Base-by-base conservation (phyloP, 23 tunicate genomes). In the Botrylloides violaceus region DNA sequence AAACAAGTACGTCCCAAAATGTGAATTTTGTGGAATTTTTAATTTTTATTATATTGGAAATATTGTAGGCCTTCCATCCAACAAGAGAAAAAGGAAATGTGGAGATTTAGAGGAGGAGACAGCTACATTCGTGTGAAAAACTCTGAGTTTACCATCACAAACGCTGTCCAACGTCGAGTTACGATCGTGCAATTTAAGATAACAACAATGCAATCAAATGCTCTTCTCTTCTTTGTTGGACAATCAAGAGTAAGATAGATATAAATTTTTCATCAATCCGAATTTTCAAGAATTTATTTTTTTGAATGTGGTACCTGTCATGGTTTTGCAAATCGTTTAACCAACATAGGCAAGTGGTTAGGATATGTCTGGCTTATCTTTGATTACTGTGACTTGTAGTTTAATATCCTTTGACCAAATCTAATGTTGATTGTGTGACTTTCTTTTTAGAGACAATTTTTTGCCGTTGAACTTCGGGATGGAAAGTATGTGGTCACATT, bases 381-480 rank as follows among this genome's bases (percentile, higher is more conserved):
- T n/a, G n/a, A n/a, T n/a, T n/a, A n/a, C n/a, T n/a, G n/a, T n/a
- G n/a, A n/a, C n/a, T n/a, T n/a, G n/a, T n/a, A n/a, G n/a, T n/a
- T n/a, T n/a, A n/a, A n/a, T n/a, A n/a, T n/a, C n/a, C n/a, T n/a
- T n/a, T n/a, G n/a, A n/a, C n/a, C n/a, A n/a, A n/a, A n/a, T n/a
- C n/a, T n/a, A n/a, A n/a, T n/a, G n/a, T n/a, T n/a, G n/a, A n/a
- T n/a, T n/a, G n/a, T n/a, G n/a, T n/a, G n/a, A 21, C 19, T 20
- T 21, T 0, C 19, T 79, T 34, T 20, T 37, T 71, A 92, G 84
- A 59, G 76, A 12, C 92, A 85, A 76, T 92, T 85, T 58, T 31
- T 92, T 34, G 98, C 98, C 26, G 48, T 92, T 34, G 95, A 92
- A 72, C 39, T 85, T 29, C 76, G 49, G 2, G 75, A 77, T 58